Evolutionary conservation across 2,888 invertebrate species (phyloP).

Genomic region (Hydroisotoma schaefferi): DNA sequence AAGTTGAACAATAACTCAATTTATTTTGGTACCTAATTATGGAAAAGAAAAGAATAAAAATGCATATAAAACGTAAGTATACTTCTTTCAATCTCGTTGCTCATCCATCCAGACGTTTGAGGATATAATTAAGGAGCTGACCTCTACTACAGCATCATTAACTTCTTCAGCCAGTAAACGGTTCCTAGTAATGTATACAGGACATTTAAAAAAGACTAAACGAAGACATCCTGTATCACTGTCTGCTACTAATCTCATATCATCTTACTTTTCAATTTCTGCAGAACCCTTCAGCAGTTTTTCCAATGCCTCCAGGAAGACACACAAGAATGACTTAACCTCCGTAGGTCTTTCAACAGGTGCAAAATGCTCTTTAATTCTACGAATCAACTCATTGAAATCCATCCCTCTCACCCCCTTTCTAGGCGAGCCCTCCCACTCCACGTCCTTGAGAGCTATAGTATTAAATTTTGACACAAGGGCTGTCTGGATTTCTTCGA

Average conservation of each 20-base stretch:
- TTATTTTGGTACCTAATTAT: too few species aligned
- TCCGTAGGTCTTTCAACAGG: not conserved
- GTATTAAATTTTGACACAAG: not conserved
- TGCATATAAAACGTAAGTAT: too few species aligned
- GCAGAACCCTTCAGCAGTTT: not conserved
- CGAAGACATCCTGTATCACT: not conserved
- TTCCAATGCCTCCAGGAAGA: not conserved
- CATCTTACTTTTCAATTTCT: not conserved
- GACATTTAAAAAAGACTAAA: not conserved
- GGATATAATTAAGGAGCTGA: not conserved
- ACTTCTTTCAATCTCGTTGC: too few species aligned
- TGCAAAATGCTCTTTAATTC: not conserved
- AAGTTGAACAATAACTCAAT: conserved; percentile 2
- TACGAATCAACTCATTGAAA: not conserved
- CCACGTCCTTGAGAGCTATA: not conserved
- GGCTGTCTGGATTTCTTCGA: not conserved
- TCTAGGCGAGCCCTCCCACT: not conserved
- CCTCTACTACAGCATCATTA: not conserved
- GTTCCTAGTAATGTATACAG: not conserved
- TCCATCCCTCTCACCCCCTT: not conserved
- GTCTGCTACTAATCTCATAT: not conserved
- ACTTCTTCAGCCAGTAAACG: not conserved
- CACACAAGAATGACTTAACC: not conserved
- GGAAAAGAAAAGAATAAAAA: too few species aligned
- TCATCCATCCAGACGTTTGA: too few species aligned